A percentile compares a stretch with the other conserved stretches of the same genome.
Evolutionary conservation across 1,140 invertebrate species (phyloP).

Genomic region (Eciton burchellii): DNA sequence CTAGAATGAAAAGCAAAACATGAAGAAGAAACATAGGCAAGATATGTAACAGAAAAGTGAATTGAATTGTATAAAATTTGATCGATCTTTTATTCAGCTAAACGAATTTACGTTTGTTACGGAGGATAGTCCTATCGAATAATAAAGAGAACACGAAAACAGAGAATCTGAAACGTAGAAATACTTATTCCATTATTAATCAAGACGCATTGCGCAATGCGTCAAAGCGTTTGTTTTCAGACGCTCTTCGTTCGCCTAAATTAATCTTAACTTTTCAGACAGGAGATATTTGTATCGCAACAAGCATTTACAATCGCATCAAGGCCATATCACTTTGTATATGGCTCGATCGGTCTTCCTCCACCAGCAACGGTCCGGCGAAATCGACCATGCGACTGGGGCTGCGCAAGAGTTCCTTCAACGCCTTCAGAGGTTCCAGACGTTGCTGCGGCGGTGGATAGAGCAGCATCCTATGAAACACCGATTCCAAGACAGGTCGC

Average conservation of each 20-base stretch:
- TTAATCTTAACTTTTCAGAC: no score
- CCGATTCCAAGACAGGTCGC: conserved; percentile 94
- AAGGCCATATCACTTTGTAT: conserved; percentile 95
- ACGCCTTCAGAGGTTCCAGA: conserved; percentile 93
- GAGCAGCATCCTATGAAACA: conserved; percentile 96
- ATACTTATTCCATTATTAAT: no score
- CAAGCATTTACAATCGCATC: conserved; percentile 91
- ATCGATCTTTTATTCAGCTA: no score
- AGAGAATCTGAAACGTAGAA: conserved; percentile 16
- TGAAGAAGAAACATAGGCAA: no score
- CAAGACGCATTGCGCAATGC: no score
- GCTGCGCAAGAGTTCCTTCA: conserved; percentile 91
- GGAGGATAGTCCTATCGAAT: no score
- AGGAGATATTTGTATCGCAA: background rate
- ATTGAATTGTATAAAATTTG: no score
- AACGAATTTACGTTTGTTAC: no score
- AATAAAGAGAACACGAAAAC: no score
- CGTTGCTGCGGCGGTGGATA: conserved; percentile 94
- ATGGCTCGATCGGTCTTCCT: conserved; percentile 91
- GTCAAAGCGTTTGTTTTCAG: no score
- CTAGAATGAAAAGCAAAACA: conserved; percentile 85
- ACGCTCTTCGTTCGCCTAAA: background rate
- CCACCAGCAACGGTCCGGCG: conserved; percentile 89
- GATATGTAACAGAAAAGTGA: no score
- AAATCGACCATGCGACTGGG: conserved; percentile 91